Base-by-base conservation (phyloP, 2,113 vertebrate genomes). In the Puntigrus tetrazona region DNA sequence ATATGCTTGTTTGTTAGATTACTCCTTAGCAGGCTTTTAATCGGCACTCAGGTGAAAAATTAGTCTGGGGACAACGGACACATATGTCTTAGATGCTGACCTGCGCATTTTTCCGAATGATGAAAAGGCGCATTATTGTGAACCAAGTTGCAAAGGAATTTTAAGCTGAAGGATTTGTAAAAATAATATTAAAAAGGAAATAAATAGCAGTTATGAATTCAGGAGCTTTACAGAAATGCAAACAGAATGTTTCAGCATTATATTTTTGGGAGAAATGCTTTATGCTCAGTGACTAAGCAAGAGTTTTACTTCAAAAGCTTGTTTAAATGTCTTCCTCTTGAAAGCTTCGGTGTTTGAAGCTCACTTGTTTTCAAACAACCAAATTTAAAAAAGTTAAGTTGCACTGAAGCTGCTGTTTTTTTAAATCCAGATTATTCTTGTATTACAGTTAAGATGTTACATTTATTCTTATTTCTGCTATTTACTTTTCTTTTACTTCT, bases 1-100 rank as follows among this genome's bases (percentile, higher is more conserved):
- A 47, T 27, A 74, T 45, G n/a, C 27, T 83, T 79, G 65, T 83
- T 83, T 77, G 74, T 69, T 59, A 83, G 82, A 81, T 81, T 87
- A 81, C 55, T 87, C n/a, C 69, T 75, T 84, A 72, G 82, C 27
- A 59, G 76, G 29, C 85, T 86, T 83, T 86, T 86, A 86, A 83
- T 69, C 52, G 81, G 74, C 85, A 75, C 55, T 84, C 76, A 74
- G 59, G 81, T 86, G 81, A 86, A 61, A 86, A 83, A 57, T 83
- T 25, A n/a, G 38, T 69, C n/a, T 45, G 61, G 52, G 81, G 67
- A 77, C 70, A 55, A 84, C 83, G 27, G 69, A 82, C 63, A 83
- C 61, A 84, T 70, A 75, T 34, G 52, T 27, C 34, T 72, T 3
- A 80, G 78, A 84, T 84, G 81, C 67, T 73, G 81, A 73, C 81